phyloP scores from a whole-genome alignment of 1,140 invertebrate genomes.

The Cydia pomonella region DNA sequence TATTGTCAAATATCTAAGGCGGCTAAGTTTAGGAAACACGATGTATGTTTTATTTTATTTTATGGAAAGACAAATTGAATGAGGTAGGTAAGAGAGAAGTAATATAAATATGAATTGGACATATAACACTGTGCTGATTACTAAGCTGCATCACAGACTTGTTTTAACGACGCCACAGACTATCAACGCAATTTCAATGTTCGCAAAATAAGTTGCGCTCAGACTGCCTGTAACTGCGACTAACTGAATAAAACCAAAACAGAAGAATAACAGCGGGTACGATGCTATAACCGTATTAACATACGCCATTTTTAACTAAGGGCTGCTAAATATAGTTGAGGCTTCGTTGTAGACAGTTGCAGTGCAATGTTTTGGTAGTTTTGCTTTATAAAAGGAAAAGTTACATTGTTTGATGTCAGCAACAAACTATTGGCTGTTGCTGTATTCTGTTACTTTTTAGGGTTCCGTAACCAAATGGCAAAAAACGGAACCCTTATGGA shows the following conservation, averaged over 20 bases:
- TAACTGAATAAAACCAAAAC: neutral
- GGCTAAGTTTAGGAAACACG: too few relatives aligned
- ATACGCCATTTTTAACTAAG: neutral
- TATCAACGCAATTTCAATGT: neutral
- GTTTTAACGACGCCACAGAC: neutral
- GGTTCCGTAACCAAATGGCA: too few relatives aligned
- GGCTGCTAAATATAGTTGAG: neutral
- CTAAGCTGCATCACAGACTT: too few relatives aligned
- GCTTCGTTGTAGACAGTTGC: neutral
- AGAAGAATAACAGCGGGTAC: neutral
- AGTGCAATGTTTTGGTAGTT: conserved; percentile 12
- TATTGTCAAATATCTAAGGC: too few relatives aligned
- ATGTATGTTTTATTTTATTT: too few relatives aligned
- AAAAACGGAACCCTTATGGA: too few relatives aligned
- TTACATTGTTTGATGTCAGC: neutral
- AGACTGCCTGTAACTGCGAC: neutral
- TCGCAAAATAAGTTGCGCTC: neutral
- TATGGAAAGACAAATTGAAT: too few relatives aligned
- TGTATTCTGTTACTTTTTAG: too few relatives aligned
- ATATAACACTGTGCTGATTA: too few relatives aligned
- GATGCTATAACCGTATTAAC: neutral
- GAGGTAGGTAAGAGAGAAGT: too few relatives aligned
- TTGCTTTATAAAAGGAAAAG: conserved; percentile 9
- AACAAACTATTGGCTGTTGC: neutral
- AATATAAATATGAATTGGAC: too few relatives aligned